Base-by-base conservation (phyloP, 2,113 vertebrate genomes). In the Anas platyrhynchos region DNA sequence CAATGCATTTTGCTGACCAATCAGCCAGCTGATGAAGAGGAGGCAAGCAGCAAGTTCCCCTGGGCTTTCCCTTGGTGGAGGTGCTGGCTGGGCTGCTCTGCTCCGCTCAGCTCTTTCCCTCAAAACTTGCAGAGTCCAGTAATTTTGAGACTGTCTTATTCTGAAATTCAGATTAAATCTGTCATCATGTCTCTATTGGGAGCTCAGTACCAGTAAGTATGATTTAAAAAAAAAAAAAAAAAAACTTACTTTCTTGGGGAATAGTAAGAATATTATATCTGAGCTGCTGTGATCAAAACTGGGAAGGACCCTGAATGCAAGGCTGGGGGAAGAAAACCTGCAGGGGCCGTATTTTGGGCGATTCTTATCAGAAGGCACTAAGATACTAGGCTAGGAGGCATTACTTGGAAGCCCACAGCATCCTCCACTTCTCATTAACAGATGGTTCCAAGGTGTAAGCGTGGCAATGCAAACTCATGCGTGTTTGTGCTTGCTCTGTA, bases 391-490 rank as follows among this genome's bases (percentile, higher is more conserved):
- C 79, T 55, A 87, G 75, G 58, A 94, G 50, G 59, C 38, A 41
- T 91, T 85, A 50, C 83, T 94, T 94, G 50, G 76, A 87, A 73
- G 44, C 79, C 34, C 0, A 0, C 61, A 77, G 84, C 67, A 89
- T 95, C 94, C 78, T 89, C 75, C 66, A 4, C 6, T 56, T 87
- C 84, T 95, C 75, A 89, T 95, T 96, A 95, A 94, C 96, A 95
- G 94, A 97, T 96, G 96, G 95, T 91, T 97, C 84, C 79, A 79
- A 85, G 90, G 94, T 67, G 89, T 78, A 86, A 91, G 80, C 5
- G 43, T 88, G 88, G 94, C 96, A 93, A 96, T 56, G 62, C 92
- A 93, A 54, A 86, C 94, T 91, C 86, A 79, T 94, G 62, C 17
- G 6, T 96, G 95, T 94, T 97, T 93, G 90, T 94, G 77, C 94